These are phyloP conservation scores for Hypercompe scribonia DNA, from an alignment of 2,888 invertebrate species.

Conservation along the genomic window DNA sequence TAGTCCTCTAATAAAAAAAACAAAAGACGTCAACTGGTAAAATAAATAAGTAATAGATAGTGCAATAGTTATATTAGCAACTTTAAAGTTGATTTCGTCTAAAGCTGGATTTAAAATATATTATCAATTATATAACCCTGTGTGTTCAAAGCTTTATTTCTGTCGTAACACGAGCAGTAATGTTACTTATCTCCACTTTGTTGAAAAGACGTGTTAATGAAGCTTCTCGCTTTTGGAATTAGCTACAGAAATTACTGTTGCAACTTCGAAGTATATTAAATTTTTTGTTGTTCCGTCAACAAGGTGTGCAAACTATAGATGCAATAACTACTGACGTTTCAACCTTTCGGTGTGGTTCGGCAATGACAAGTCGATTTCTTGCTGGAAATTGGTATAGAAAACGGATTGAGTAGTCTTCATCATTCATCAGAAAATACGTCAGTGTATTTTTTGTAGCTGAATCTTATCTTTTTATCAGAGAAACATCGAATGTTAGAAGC, in stretches of 20 bases:
- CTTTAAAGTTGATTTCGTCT: background rate
- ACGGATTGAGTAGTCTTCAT: background rate
- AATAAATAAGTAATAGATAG: too few relatives aligned
- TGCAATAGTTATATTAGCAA: too few relatives aligned
- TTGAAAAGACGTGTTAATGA: slow-evolving; percentile 45
- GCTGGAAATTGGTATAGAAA: background rate
- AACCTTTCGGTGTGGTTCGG: background rate
- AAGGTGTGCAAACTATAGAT: slow-evolving; percentile 8
- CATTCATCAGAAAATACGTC: background rate
- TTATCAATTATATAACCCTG: background rate
- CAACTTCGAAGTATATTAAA: slow-evolving; percentile 27
- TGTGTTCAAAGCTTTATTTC: slow-evolving; percentile 11
- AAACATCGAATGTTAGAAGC: background rate
- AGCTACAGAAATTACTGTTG: slow-evolving; percentile 32
- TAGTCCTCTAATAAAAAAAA: too few relatives aligned
- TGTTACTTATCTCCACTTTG: slow-evolving; percentile 44
- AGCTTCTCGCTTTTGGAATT: slow-evolving; percentile 37
- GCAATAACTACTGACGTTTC: background rate
- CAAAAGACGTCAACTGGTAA: too few relatives aligned
- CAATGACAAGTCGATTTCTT: background rate
- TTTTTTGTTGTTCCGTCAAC: slow-evolving; percentile 27
- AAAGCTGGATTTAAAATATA: background rate
- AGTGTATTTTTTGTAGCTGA: background rate
- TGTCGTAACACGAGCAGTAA: slow-evolving; percentile 36
- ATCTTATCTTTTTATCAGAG: background rate